A percentile compares a stretch with the other conserved stretches of the same genome.
phyloP scores from a whole-genome alignment of 2,113 vertebrate species.

The Prunella fulvescens region DNA sequence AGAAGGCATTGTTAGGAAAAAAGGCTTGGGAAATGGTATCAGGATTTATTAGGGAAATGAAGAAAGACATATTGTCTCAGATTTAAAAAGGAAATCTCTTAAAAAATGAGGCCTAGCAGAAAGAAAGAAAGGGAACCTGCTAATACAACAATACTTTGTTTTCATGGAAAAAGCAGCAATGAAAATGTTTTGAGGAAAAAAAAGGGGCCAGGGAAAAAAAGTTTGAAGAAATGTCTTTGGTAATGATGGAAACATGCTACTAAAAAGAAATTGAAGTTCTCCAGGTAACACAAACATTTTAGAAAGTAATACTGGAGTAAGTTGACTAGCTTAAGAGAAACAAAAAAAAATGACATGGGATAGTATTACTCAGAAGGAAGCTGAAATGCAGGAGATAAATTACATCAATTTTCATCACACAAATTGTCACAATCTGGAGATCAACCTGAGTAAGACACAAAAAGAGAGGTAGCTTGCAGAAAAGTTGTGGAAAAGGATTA shows the following conservation, averaged over 20 bases:
- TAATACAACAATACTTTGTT: neutral
- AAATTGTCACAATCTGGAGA: neutral
- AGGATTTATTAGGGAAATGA: conserved; percentile 14
- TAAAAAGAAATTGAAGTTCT: neutral
- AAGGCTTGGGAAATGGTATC: neutral
- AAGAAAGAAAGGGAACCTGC: neutral
- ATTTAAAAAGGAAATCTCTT: conserved; percentile 20
- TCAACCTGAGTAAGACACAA: neutral
- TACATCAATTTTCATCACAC: neutral
- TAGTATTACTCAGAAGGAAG: neutral
- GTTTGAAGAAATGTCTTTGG: neutral
- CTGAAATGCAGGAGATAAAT: neutral
- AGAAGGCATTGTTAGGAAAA: neutral
- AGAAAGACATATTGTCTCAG: conserved; percentile 19
- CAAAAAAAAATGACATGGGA: neutral
- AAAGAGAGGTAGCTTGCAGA: neutral
- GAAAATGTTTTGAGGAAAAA: neutral
- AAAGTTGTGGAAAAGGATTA: neutral
- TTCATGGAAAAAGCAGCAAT: neutral
- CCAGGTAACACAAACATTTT: neutral
- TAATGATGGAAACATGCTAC: neutral
- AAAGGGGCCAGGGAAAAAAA: neutral
- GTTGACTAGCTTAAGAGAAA: neutral
- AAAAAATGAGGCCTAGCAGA: neutral
- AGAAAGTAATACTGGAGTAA: neutral